phyloP scores from a whole-genome alignment of 1,140 invertebrate genomes.

The Drosophila insularis region DNA sequence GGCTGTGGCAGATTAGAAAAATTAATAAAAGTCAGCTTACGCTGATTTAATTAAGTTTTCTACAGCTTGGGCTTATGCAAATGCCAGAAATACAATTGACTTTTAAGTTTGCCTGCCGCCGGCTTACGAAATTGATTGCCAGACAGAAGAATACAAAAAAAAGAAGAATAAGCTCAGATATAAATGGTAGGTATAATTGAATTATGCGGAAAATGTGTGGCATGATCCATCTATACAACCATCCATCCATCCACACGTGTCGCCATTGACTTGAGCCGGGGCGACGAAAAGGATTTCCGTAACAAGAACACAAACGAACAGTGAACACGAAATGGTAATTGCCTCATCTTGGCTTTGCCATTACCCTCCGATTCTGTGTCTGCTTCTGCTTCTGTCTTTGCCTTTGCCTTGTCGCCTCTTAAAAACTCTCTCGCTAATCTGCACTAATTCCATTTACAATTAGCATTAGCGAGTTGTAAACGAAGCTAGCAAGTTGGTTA shows the following conservation, averaged over 20 bases:
- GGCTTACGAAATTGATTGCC: slow-evolving; percentile 27
- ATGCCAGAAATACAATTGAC: slow-evolving; percentile 70
- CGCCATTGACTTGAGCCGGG: slow-evolving; percentile 1
- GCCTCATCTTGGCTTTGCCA: slow-evolving; percentile 8
- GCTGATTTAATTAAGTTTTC: slow-evolving; percentile 67
- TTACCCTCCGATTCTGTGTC: not conserved
- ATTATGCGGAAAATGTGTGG: slow-evolving; percentile 14
- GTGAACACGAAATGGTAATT: slow-evolving; percentile 62
- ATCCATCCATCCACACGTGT: slow-evolving; percentile 22
- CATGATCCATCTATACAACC: not conserved
- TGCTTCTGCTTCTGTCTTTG: not conserved
- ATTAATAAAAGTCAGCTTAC: slow-evolving; percentile 74
- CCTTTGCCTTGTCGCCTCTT: slow-evolving; percentile 28
- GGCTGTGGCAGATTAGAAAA: slow-evolving; percentile 60
- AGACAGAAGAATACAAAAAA: not conserved
- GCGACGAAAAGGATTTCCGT: slow-evolving; percentile 47
- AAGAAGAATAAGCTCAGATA: not conserved
- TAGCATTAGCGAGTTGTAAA: slow-evolving; percentile 79
- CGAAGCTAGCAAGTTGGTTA: slow-evolving; percentile 39
- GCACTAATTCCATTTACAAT: slow-evolving; percentile 79
- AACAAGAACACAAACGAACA: slow-evolving; percentile 54
- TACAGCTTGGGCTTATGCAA: slow-evolving; percentile 41
- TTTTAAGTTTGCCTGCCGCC: slow-evolving; percentile 46
- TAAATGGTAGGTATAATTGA: slow-evolving; percentile 35
- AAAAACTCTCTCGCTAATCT: slow-evolving; percentile 67